phyloP scores from a whole-genome alignment of 1,140 invertebrate species.

The Calliphora vicina region DNA sequence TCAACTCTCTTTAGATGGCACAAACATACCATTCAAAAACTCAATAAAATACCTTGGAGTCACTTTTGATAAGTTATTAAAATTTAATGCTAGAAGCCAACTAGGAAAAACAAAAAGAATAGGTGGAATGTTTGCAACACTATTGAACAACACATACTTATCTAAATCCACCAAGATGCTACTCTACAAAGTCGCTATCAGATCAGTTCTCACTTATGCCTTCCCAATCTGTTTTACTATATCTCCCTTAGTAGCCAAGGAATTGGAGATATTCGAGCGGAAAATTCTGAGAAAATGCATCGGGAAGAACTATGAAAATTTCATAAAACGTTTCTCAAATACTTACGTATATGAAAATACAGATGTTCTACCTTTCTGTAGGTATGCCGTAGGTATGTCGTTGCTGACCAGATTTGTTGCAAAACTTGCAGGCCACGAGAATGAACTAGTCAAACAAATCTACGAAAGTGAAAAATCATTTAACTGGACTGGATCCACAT shows the following conservation, averaged over 20 bases:
- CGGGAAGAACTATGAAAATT: background rate
- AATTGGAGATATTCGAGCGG: background rate
- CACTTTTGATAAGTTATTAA: background rate
- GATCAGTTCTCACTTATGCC: background rate
- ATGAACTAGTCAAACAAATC: too few species aligned
- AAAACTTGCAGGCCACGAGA: background rate
- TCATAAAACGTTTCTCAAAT: background rate
- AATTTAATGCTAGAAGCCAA: background rate
- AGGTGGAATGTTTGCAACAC: background rate
- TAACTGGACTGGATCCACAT: background rate
- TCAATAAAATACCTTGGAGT: background rate
- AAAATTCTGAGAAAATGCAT: background rate
- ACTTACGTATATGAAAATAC: background rate
- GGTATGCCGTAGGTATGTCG: background rate
- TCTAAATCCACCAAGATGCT: background rate
- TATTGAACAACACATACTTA: background rate
- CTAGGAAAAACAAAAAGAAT: background rate
- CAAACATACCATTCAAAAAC: background rate
- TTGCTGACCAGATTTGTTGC: background rate
- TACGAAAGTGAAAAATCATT: too few species aligned
- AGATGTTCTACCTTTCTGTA: background rate
- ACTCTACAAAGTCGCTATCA: background rate
- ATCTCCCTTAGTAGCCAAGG: background rate
- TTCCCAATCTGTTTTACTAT: background rate
- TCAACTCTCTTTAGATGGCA: background rate